These are phyloP conservation scores for Laspeyria flexula DNA, from an alignment of 2,888 invertebrate species.

Conservation along the genomic window DNA sequence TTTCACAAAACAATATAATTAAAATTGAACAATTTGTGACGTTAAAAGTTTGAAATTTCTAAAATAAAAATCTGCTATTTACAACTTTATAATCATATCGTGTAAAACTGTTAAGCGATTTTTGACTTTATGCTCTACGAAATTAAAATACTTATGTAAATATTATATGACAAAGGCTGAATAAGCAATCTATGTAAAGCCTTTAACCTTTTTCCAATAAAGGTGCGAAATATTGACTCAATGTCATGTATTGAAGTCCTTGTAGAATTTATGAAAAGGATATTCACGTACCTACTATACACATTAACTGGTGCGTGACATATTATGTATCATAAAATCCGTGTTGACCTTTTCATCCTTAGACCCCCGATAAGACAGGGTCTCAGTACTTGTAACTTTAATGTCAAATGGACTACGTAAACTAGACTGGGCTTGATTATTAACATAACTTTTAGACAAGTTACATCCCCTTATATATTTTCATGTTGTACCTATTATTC, in stretches of 20 bases:
- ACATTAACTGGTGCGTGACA: conserved; percentile 37
- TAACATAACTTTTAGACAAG: conserved; percentile 30
- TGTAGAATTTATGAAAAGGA: conserved; percentile 25
- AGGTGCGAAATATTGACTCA: conserved; percentile 10
- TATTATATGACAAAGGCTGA: too few species aligned
- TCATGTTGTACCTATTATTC: conserved; percentile 25
- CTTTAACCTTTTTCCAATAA: too few species aligned
- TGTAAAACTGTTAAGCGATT: too few species aligned
- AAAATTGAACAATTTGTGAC: background rate
- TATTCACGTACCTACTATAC: conserved; percentile 30
- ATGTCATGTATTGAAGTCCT: conserved; percentile 11
- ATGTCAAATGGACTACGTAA: conserved; percentile 35
- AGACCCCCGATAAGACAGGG: conserved; percentile 37
- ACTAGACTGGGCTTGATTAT: conserved; percentile 32
- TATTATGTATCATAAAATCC: conserved; percentile 41
- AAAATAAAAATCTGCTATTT: background rate
- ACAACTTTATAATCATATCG: too few species aligned
- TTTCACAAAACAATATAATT: background rate
- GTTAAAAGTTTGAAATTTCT: background rate
- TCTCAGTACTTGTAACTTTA: conserved; percentile 40
- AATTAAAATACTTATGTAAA: too few species aligned
- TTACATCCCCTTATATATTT: conserved; percentile 31
- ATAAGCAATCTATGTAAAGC: too few species aligned
- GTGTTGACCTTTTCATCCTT: conserved; percentile 41
- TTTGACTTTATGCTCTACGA: too few species aligned